Percentiles rank a stretch among this genome's conserved stretches.
Conservation (phyloP, 2,888 invertebrate genomes). For the Gasteruption jaculator region DNA sequence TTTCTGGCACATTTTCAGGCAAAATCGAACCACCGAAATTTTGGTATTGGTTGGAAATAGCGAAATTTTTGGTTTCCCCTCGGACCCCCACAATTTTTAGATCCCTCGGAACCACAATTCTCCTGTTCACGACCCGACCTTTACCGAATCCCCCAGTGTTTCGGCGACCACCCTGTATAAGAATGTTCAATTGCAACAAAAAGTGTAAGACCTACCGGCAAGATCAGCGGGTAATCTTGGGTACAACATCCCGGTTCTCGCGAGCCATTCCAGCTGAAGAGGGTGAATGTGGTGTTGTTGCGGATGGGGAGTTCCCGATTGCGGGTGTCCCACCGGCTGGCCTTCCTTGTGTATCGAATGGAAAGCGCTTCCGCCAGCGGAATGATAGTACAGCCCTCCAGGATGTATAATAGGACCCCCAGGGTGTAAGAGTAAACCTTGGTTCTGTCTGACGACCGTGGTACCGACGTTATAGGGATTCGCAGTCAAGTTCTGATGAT, state of each 20-base stretch:
- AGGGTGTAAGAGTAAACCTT: slow-evolving; percentile 41
- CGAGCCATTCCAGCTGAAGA: slow-evolving; percentile 85
- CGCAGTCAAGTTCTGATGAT: slow-evolving; percentile 23
- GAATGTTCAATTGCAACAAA: too few species aligned
- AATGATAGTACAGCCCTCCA: slow-evolving; percentile 44
- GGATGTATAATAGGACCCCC: slow-evolving; percentile 43
- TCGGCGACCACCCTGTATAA: too few species aligned
- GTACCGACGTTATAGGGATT: slow-evolving; percentile 26
- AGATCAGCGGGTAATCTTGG: slow-evolving; percentile 77
- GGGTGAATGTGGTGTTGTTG: slow-evolving; percentile 64
- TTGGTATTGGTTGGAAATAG: too few species aligned
- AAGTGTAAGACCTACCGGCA: slow-evolving; percentile 66
- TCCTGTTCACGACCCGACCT: too few species aligned
- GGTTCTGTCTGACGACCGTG: slow-evolving; percentile 39
- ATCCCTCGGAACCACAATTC: too few species aligned
- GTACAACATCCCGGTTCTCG: slow-evolving; percentile 88
- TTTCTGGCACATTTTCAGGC: too few species aligned
- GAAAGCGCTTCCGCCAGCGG: slow-evolving; percentile 45
- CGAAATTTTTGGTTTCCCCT: too few species aligned
- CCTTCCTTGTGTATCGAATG: slow-evolving; percentile 55
- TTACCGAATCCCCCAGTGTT: too few species aligned
- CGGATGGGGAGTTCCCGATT: slow-evolving; percentile 38
- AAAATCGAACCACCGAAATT: too few species aligned
- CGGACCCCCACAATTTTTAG: too few species aligned
- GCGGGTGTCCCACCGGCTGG: slow-evolving; percentile 46